These are phyloP conservation scores for Acanthococcus lagerstroemiae DNA, from an alignment of 2,888 invertebrate species.

Conservation along the genomic window DNA sequence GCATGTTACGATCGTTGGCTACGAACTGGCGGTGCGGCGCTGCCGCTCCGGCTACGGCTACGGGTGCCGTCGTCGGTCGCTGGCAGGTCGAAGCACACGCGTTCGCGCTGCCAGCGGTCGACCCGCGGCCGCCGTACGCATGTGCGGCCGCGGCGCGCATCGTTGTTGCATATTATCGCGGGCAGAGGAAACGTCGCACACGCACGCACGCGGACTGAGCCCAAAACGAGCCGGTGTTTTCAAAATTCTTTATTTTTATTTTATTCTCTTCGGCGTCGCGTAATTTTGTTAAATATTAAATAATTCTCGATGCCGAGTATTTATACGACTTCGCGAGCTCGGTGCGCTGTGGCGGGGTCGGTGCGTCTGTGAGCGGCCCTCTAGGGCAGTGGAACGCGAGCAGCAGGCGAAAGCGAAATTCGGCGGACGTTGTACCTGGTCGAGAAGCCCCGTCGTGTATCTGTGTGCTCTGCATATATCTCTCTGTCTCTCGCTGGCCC, in stretches of 20 bases:
- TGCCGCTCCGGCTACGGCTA: not conserved
- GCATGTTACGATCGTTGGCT: constrained; percentile 11
- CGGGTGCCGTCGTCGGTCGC: not conserved
- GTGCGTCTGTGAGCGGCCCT: too few species aligned
- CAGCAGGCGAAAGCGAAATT: not conserved
- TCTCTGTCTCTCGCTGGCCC: not conserved
- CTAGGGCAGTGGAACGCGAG: not conserved
- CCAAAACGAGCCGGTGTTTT: too few species aligned
- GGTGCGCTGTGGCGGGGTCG: too few species aligned
- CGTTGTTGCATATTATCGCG: constrained; percentile 2
- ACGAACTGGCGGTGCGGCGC: constrained; percentile 14
- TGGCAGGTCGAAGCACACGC: not conserved
- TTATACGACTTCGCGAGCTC: too few species aligned
- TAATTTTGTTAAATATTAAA: too few species aligned
- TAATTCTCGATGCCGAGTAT: too few species aligned
- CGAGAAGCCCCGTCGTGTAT: too few species aligned
- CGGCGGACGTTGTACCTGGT: not conserved
- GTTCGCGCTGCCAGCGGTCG: constrained; percentile 4
- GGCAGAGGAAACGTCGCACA: not conserved
- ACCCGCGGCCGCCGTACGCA: constrained; percentile 2
- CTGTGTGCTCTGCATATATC: too few species aligned
- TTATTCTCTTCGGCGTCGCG: too few species aligned
- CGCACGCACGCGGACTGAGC: too few species aligned
- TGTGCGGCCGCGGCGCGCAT: not conserved
- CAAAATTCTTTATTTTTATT: too few species aligned